These are phyloP conservation scores for Pardalotus punctatus DNA, from an alignment of 2,113 vertebrate species.

Conservation along the genomic window DNA sequence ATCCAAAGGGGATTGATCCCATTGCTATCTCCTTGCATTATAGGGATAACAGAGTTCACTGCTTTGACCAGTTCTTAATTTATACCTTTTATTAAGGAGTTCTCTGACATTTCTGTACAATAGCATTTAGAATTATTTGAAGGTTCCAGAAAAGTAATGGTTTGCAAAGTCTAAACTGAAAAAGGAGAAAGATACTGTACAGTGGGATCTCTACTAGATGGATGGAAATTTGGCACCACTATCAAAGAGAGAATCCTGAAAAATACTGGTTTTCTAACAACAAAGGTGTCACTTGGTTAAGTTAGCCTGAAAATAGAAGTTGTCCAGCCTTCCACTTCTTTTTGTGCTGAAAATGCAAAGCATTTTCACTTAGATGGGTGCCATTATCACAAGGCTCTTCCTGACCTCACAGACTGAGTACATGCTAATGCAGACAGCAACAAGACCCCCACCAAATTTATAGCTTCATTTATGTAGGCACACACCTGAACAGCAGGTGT, in stretches of 20 bases:
- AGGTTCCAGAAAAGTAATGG: not conserved
- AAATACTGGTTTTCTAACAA: not conserved
- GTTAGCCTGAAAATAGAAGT: not conserved
- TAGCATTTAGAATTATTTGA: not conserved
- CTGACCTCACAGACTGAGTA: not conserved
- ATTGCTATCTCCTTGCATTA: not conserved
- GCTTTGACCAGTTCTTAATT: not conserved
- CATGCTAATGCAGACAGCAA: not conserved
- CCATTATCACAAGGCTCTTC: not conserved
- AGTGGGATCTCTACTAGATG: not conserved
- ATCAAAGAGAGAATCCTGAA: not conserved
- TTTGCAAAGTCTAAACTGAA: not conserved
- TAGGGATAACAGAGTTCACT: not conserved
- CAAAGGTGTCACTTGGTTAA: not conserved
- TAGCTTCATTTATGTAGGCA: not conserved
- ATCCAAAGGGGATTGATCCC: not conserved
- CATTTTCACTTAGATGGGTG: not conserved
- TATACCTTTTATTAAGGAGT: not conserved
- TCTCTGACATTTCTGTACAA: conserved; percentile 25
- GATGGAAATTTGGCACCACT: not conserved
- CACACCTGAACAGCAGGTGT: not conserved
- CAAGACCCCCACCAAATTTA: not conserved
- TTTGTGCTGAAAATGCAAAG: not conserved
- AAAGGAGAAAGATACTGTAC: not conserved
- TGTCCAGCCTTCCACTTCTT: not conserved